Conservation (phyloP, 2,797 vertebrate genomes). For the Morus bassanus region DNA sequence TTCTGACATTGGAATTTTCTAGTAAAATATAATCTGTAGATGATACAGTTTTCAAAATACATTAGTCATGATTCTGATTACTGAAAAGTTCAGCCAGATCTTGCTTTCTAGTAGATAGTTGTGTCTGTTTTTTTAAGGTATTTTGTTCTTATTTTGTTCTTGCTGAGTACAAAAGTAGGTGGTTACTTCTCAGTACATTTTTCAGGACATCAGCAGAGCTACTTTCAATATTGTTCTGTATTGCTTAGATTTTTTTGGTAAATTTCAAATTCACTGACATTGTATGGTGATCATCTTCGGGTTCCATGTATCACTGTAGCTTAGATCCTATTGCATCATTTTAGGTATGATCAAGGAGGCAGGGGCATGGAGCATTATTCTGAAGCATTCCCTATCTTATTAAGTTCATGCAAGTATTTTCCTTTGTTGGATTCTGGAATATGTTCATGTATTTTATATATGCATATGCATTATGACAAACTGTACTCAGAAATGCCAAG, state of each 20-base stretch:
- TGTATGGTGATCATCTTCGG: neutral
- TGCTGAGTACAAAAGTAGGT: neutral
- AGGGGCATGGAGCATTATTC: neutral
- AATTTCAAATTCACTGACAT: neutral
- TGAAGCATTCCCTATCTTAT: neutral
- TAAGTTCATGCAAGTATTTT: neutral
- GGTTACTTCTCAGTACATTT: neutral
- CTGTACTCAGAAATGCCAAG: neutral
- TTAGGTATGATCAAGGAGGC: neutral
- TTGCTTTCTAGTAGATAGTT: neutral
- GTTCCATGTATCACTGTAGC: neutral
- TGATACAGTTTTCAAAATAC: neutral
- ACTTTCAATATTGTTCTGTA: neutral
- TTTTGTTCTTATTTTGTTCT: neutral
- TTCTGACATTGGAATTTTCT: neutral
- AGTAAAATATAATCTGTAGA: neutral
- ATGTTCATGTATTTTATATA: neutral
- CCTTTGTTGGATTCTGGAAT: neutral
- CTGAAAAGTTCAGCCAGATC: neutral
- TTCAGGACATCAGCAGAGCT: neutral
- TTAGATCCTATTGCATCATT: neutral
- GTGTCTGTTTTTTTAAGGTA: neutral
- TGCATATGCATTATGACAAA: neutral
- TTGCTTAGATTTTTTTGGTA: neutral
- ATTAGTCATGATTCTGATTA: neutral